Percentiles rank a stretch among this genome's conserved stretches.
Evolutionary conservation across 1,140 invertebrate genomes (phyloP).

Genomic region (Camponotus vicinus): DNA sequence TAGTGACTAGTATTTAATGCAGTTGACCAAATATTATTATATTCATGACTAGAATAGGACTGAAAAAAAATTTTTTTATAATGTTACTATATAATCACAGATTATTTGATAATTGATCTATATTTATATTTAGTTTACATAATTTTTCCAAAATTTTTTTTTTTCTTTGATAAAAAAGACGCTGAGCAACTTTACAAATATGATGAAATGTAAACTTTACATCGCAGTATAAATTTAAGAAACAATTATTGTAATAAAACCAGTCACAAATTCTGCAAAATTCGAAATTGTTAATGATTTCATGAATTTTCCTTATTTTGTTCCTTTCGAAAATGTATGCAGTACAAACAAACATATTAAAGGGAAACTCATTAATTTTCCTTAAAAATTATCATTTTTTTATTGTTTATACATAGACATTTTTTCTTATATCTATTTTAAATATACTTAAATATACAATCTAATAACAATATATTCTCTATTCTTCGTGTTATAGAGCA

Average conservation of each 20-base stretch:
- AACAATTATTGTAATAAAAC: not conserved
- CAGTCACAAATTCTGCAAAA: not conserved
- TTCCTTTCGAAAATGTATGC: not conserved
- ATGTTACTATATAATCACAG: not conserved
- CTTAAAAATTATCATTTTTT: not conserved
- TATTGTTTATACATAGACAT: not conserved
- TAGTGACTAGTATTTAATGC: not conserved
- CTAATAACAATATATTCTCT: conserved; percentile 70
- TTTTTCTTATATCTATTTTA: not conserved
- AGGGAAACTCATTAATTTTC: not conserved
- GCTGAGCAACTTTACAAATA: not conserved
- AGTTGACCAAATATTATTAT: not conserved
- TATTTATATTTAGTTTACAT: conserved; percentile 10
- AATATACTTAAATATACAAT: conserved; percentile 31
- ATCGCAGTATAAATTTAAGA: not conserved
- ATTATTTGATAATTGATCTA: not conserved
- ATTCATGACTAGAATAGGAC: not conserved
- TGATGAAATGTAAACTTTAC: not conserved
- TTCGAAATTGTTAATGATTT: not conserved
- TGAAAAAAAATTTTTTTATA: conserved; percentile 9
- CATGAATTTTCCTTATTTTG: not conserved
- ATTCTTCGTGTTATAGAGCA: conserved; percentile 82
- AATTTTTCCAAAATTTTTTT: conserved; percentile 7
- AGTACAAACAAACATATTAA: not conserved
- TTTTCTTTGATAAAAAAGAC: not conserved